Base-by-base conservation (phyloP, 2,797 vertebrate genomes). In the Myiotriccus ornatus region DNA sequence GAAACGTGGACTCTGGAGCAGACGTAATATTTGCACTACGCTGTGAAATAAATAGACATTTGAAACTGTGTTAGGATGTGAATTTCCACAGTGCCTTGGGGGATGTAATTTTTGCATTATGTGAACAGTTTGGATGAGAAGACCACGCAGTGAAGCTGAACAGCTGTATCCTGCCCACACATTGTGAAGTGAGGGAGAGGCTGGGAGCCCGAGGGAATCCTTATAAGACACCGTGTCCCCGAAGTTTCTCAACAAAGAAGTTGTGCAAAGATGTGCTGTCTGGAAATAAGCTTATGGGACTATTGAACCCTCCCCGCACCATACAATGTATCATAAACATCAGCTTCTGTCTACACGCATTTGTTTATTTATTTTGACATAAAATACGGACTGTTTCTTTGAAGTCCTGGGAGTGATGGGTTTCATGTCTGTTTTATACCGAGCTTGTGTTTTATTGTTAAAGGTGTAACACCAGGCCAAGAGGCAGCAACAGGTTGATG, bases 131-230 rank as follows among this genome's bases (percentile, higher is more conserved):
- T 86, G 95, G 89, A 93, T 91, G 89, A 88, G 89, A 84, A 90
- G 96, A 90, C 87, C 94, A 95, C 0, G 94, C 92, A 81, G 84
- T 28, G 92, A 85, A 84, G 84, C 77, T 79, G 95, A 95, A 91
- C 96, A 94, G 95, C 94, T 96, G 95, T 96, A 94, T 96, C 95
- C 92, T 96, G 95, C 94, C 94, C 95, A 95, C 95, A 93, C 91
- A 96, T 89, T 30, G 63, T 32, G 95, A 95, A 88, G 83, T 2
- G 10, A 96, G 91, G 93, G 95, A 96, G 91, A 96, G 96, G 87
- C 83, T 70, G 59, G 74, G 30, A 88, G 95, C 95, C 94, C 0
- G 4, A 81, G 96, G 95, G 95, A 93, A 93, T 93, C 89, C 87
- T 88, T 32, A 12, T 46, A 69, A 93, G 82, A 88, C 77, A 59